Conservation (phyloP, 2,888 invertebrate genomes). For the Agonopterix alstromeriana region DNA sequence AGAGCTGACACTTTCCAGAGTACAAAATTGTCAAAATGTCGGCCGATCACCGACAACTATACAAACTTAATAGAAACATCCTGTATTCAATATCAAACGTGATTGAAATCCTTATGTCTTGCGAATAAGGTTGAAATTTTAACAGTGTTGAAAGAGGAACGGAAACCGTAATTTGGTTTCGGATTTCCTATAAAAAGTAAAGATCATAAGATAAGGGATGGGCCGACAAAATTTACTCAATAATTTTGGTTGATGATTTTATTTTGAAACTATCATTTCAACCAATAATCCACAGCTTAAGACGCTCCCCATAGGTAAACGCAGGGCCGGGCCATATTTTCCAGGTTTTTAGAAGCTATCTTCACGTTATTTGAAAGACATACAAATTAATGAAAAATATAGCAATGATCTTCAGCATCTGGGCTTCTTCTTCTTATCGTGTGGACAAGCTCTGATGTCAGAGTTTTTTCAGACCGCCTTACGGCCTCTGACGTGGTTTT, state of each 20-base stretch:
- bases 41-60: conserved; percentile 46
- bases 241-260: conserved; percentile 11
- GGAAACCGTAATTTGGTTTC: conserved; percentile 8
- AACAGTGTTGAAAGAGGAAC: neutral
- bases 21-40: conserved; percentile 71
- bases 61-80: conserved; percentile 17
- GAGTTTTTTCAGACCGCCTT: too few relatives aligned
- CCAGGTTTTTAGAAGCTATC: too few relatives aligned
- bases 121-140: conserved; percentile 9
- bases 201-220: conserved; percentile 49
- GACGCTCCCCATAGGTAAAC: too few relatives aligned
- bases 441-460: too few relatives aligned
- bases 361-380: too few relatives aligned
- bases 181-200: conserved; percentile 43
- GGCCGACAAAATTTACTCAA: conserved; percentile 27
- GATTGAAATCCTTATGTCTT: conserved; percentile 4
- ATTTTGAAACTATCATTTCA: neutral
- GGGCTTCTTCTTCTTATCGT: too few relatives aligned
- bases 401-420: too few relatives aligned
- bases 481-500: too few relatives aligned
- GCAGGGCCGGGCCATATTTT: too few relatives aligned
- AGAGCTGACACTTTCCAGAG: conserved; percentile 56
- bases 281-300: too few relatives aligned
- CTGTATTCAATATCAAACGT: conserved; percentile 2
- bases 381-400: too few relatives aligned